A percentile compares a stretch with the other conserved stretches of the same genome.
Evolutionary conservation across 2,888 invertebrate species (phyloP).

Genomic region (Yponomeuta cagnagella): DNA sequence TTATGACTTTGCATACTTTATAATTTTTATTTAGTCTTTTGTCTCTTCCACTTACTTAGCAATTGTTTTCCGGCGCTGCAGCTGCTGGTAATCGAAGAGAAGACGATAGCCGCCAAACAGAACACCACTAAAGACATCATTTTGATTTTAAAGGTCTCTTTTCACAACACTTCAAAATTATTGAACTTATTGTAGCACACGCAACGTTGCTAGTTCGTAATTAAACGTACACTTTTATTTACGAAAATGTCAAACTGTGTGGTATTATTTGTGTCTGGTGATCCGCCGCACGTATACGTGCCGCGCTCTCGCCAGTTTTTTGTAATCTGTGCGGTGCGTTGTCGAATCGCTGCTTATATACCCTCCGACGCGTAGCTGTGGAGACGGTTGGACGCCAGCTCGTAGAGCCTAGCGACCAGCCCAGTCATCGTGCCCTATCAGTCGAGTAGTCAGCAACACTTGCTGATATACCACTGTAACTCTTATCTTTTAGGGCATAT

Average conservation of each 20-base stretch:
- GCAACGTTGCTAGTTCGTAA: conserved; percentile 68
- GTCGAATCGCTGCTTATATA: conserved; percentile 53
- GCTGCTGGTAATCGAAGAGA: conserved; percentile 57
- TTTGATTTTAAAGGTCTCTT: conserved; percentile 42
- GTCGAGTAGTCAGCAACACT: background rate
- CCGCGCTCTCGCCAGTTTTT: conserved; percentile 68
- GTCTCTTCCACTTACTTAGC: conserved; percentile 53
- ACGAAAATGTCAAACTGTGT: conserved; percentile 66
- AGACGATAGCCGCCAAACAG: conserved; percentile 63
- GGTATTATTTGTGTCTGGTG: conserved; percentile 42
- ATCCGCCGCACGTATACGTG: conserved; percentile 70
- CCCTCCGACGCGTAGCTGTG: conserved; percentile 52
- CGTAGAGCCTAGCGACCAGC: conserved; percentile 30
- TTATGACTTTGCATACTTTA: background rate
- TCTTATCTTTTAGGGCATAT: background rate
- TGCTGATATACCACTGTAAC: background rate
- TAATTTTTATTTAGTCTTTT: background rate
- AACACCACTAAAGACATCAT: conserved; percentile 74
- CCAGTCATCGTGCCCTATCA: conserved; percentile 27
- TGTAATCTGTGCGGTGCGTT: conserved; percentile 51
- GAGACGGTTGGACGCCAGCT: conserved; percentile 64
- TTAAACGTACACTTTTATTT: conserved; percentile 68
- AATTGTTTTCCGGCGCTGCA: conserved; percentile 65
- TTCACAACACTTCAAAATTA: conserved; percentile 64
- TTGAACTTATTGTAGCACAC: conserved; percentile 31